Evolutionary conservation across 2,888 invertebrate genomes (phyloP).

Genomic region (Caenorhabditis virilis): DNA sequence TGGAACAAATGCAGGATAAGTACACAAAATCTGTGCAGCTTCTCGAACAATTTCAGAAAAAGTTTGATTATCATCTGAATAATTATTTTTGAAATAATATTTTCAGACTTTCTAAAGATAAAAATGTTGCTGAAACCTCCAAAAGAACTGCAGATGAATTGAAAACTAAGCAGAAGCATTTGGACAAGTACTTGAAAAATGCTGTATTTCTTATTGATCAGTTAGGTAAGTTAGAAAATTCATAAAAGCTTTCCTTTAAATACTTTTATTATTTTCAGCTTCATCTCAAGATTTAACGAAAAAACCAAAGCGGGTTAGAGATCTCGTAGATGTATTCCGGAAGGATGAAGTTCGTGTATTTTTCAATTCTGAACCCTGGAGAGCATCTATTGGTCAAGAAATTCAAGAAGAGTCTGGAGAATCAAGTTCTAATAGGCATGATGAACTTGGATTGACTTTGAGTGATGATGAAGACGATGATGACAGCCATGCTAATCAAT

Average conservation of each 20-base stretch:
- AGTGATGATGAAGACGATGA: constrained; percentile 23
- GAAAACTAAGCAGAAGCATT: constrained; percentile 7
- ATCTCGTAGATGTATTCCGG: constrained; percentile 16
- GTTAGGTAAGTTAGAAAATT: constrained; percentile 12
- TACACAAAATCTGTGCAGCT: constrained; percentile 11
- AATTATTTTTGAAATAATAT: background rate
- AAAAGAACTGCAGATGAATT: constrained; percentile 7
- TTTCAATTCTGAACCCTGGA: constrained; percentile 15
- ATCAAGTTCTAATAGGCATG: background rate
- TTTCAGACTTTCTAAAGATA: background rate
- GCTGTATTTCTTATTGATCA: constrained; percentile 23
- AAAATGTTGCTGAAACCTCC: background rate
- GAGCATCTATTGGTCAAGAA: background rate
- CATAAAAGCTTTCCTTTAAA: too few relatives aligned
- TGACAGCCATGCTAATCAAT: background rate
- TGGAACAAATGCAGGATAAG: constrained; percentile 12
- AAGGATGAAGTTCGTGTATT: constrained; percentile 20
- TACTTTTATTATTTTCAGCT: constrained; percentile 9
- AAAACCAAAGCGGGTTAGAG: constrained; percentile 4
- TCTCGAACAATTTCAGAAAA: constrained; percentile 6
- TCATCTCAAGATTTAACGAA: background rate
- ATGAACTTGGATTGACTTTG: background rate
- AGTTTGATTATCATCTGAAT: background rate
- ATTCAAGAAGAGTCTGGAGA: too few relatives aligned
- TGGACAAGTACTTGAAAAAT: constrained; percentile 23